Conservation (phyloP, 2,797 vertebrate species). For the Ibycter americanus region DNA sequence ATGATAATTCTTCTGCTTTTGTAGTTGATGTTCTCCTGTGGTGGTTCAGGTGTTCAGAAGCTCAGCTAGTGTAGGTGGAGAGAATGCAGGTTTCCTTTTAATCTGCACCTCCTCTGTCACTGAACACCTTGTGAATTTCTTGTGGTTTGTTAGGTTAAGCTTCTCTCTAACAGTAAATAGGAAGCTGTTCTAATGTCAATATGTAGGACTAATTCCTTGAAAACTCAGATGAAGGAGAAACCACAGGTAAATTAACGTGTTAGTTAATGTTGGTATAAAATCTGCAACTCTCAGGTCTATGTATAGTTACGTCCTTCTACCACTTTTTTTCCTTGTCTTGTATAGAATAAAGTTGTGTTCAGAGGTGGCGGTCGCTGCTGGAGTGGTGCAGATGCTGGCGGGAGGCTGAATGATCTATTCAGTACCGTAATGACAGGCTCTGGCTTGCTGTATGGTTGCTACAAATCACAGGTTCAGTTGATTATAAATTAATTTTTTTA, state of each 20-base stretch:
- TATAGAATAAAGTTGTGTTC: conserved; percentile 69
- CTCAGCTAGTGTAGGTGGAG: background rate
- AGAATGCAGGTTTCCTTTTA: background rate
- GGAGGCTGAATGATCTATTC: conserved; percentile 68
- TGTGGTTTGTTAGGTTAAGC: background rate
- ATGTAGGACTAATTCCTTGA: background rate
- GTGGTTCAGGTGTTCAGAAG: background rate
- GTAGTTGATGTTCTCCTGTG: background rate
- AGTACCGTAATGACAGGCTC: conserved; percentile 53
- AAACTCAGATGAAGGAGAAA: background rate
- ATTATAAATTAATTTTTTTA: background rate
- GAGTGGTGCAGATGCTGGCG: conserved; percentile 47
- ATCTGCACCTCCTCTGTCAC: background rate
- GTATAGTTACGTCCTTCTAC: background rate
- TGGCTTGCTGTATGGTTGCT: conserved; percentile 66
- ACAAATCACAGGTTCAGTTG: conserved; percentile 73
- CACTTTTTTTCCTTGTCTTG: background rate
- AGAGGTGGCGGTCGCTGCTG: conserved; percentile 61
- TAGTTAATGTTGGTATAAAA: background rate
- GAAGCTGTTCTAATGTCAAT: background rate
- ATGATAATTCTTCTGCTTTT: fast-evolving
- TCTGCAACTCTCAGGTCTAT: background rate
- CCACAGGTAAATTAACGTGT: background rate
- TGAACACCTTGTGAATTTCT: background rate
- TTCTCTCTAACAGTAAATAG: background rate